These are phyloP conservation scores for Agrilus biguttatus DNA, from an alignment of 2,888 invertebrate genomes.

Conservation along the genomic window DNA sequence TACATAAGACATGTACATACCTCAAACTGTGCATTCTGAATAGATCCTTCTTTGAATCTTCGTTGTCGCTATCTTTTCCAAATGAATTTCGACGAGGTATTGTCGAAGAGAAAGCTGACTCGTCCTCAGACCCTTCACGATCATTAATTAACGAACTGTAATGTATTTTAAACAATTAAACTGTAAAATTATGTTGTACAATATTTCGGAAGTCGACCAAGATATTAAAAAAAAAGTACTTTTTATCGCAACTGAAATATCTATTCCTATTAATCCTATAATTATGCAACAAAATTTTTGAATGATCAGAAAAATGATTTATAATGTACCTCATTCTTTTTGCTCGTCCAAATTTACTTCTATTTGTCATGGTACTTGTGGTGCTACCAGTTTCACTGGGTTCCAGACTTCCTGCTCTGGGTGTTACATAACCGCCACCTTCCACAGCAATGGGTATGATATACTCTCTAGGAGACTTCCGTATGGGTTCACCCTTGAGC, in stretches of 20 bases:
- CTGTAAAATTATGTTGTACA: too few species aligned
- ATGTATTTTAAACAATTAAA: not conserved
- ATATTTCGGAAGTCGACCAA: too few species aligned
- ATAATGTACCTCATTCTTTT: constrained; percentile 45
- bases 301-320: too few species aligned
- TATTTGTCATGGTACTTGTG: constrained; percentile 38
- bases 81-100: constrained; percentile 42
- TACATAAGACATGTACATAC: constrained; percentile 21
- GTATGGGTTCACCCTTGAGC: constrained; percentile 55
- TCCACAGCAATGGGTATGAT: constrained; percentile 90
- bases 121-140: constrained; percentile 51
- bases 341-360: constrained; percentile 30
- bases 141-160: constrained; percentile 49
- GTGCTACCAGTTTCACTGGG: constrained; percentile 48
- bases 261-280: too few species aligned
- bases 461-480: constrained; percentile 79
- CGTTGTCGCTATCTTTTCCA: constrained; percentile 43
- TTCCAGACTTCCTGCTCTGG: constrained; percentile 60
- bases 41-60: constrained; percentile 32
- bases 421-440: constrained; percentile 74
- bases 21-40: constrained; percentile 55
- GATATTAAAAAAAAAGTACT: too few species aligned
- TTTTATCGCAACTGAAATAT: too few species aligned
- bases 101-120: constrained; percentile 42
- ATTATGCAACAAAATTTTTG: too few species aligned